These are phyloP conservation scores for Ophioninae sp. DNA, from an alignment of 2,888 invertebrate species.

Conservation along the genomic window DNA sequence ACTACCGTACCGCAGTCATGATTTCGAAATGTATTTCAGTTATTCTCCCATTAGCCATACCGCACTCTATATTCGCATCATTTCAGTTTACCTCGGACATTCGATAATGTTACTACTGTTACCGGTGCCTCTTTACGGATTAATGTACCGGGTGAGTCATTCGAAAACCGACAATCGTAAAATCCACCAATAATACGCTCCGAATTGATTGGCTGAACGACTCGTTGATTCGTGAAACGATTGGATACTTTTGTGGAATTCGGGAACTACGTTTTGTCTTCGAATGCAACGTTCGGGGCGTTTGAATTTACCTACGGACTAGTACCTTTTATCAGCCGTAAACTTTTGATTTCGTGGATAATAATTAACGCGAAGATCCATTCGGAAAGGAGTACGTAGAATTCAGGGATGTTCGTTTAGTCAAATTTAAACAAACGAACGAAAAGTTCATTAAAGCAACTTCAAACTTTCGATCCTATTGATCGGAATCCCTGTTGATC, in stretches of 20 bases:
- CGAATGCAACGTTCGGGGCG: too few relatives aligned
- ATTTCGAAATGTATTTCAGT: constrained; percentile 57
- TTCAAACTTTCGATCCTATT: too few relatives aligned
- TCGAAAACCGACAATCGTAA: background rate
- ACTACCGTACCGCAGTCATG: constrained; percentile 34
- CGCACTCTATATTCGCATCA: constrained; percentile 40
- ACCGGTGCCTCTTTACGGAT: background rate
- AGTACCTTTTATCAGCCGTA: too few relatives aligned
- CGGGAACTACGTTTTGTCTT: too few relatives aligned
- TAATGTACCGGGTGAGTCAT: background rate
- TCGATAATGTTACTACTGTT: constrained; percentile 19
- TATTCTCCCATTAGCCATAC: constrained; percentile 60
- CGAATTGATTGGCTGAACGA: background rate
- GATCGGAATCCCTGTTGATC: too few relatives aligned
- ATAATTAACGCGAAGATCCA: too few relatives aligned
- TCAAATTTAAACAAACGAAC: too few relatives aligned
- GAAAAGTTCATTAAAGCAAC: too few relatives aligned
- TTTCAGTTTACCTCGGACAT: constrained; percentile 25
- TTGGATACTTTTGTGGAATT: background rate
- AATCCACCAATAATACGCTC: background rate
- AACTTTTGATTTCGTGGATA: too few relatives aligned
- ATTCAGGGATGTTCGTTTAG: too few relatives aligned
- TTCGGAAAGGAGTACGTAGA: too few relatives aligned
- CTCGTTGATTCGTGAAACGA: background rate
- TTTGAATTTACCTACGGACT: too few relatives aligned